These are phyloP conservation scores for Rhagium mordax DNA, from an alignment of 2,888 invertebrate genomes.

Conservation along the genomic window DNA sequence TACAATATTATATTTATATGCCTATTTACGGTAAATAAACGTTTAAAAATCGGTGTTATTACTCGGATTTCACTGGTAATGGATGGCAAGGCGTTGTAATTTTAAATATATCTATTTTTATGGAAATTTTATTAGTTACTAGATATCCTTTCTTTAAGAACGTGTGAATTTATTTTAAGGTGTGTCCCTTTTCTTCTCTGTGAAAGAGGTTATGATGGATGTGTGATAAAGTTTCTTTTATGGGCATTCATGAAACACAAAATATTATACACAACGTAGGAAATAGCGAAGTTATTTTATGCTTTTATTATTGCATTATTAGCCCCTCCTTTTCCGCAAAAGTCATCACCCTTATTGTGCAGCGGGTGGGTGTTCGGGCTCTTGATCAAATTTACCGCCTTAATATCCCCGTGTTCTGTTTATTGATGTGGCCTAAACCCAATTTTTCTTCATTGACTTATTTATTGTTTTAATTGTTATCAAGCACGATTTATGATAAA, in stretches of 20 bases:
- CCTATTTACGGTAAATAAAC: conserved; percentile 11
- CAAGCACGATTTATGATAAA: too few species aligned
- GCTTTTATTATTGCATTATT: neutral
- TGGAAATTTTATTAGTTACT: conserved; percentile 12
- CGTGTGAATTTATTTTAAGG: conserved; percentile 24
- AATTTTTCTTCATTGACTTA: neutral
- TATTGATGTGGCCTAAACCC: neutral
- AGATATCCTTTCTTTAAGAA: conserved; percentile 10
- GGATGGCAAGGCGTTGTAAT: conserved; percentile 4
- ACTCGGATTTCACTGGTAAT: conserved; percentile 12
- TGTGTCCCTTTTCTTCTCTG: conserved; percentile 7
- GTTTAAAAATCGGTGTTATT: conserved; percentile 1
- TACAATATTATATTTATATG: conserved; percentile 19
- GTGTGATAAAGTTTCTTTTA: neutral
- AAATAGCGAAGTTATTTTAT: neutral
- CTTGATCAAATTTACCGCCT: neutral
- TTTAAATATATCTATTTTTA: conserved; percentile 18
- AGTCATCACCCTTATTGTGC: neutral
- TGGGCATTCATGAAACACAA: neutral
- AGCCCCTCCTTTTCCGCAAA: neutral
- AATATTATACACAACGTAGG: neutral
- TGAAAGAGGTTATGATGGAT: neutral
- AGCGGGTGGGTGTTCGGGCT: neutral
- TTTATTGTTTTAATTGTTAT: neutral
- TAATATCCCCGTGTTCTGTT: neutral